Conservation (phyloP, 2,888 invertebrate species). For the Drosophila mercatorum region DNA sequence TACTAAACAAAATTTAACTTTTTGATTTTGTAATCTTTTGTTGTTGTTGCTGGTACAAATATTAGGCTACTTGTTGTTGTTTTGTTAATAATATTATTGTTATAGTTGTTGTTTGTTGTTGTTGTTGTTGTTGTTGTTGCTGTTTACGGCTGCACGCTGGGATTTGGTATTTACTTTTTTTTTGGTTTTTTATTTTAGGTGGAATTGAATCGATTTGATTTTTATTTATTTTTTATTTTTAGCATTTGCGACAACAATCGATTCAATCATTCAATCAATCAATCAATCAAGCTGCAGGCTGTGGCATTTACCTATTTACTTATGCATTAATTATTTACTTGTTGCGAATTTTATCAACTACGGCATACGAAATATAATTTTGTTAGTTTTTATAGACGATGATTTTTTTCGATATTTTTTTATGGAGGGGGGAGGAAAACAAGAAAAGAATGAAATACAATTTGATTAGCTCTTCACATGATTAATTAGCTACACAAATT, state of each 20-base stretch:
- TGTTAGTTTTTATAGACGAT: constrained; percentile 38
- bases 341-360: constrained; percentile 74
- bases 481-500: constrained; percentile 54
- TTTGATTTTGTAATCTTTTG: constrained; percentile 8
- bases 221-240: constrained; percentile 2
- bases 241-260: constrained; percentile 61
- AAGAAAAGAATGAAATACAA: constrained; percentile 77
- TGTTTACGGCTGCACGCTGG: constrained; percentile 43
- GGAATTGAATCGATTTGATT: constrained; percentile 40
- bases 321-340: constrained; percentile 67
- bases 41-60: constrained; percentile 50
- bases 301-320: constrained; percentile 63
- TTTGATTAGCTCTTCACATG: constrained; percentile 76
- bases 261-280: constrained; percentile 64
- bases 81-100: constrained; percentile 39
- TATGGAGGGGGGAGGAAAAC: constrained; percentile 47
- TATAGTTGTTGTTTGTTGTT: constrained; percentile 37
- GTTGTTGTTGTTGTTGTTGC: constrained; percentile 39
- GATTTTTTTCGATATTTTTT: constrained; percentile 41
- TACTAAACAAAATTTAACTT: constrained; percentile 4
- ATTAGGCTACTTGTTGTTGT: constrained; percentile 58
- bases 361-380: constrained; percentile 52
- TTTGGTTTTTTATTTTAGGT: constrained; percentile 30
- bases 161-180: constrained; percentile 9
- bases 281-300: constrained; percentile 73